Evolutionary conservation across 2,797 vertebrate genomes (phyloP), one percentile per base, ranked within the genome.

Genomic region (Melanotaenia boesemani): DNA sequence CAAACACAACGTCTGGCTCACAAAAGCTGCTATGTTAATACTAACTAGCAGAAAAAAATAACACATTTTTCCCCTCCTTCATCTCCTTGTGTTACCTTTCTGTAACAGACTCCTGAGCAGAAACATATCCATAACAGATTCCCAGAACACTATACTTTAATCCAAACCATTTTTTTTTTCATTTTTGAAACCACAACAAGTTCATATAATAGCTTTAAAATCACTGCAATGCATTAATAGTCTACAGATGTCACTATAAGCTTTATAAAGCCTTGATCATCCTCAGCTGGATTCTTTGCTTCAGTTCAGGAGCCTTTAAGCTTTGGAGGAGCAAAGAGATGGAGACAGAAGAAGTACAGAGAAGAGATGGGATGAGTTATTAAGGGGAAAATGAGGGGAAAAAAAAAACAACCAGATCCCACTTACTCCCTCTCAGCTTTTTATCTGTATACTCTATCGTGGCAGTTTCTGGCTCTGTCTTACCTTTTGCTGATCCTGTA

Each of bases 401-500:
- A 50, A 20, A 54, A 26, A 46, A 4, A 50, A 8, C 1, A 18
- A 18, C 15, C 15, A 6, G n/a, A 26, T 36, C 58, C 71, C 63
- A 7, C 65, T 74, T 72, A 37, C 71, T 74, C 70, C 72, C 36
- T 52, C 34, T 65, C 56, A 39, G 24, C 65, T 76, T 50, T 69
- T 34, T 64, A 22, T 56, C 48, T 58, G 2, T 48, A 32, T 12
- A 59, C 67, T 44, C 59, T 13, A 22, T 57, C 79, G 13, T 36
- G 54, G 48, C 12, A 20, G 56, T 69, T 72, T 68, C 80, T 54
- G 61, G 34, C 77, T 63, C n/a, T 15, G 34, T 89, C 96, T 98
- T 98, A 99, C 98, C 98, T 99, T 95, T 99, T 99, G 95, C 98
- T 99, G 97, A 99, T 98, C 94, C 98, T 96, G 96, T 99, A 99